Conservation (phyloP, 2,888 invertebrate species). For the Chelonus formosanus region DNA sequence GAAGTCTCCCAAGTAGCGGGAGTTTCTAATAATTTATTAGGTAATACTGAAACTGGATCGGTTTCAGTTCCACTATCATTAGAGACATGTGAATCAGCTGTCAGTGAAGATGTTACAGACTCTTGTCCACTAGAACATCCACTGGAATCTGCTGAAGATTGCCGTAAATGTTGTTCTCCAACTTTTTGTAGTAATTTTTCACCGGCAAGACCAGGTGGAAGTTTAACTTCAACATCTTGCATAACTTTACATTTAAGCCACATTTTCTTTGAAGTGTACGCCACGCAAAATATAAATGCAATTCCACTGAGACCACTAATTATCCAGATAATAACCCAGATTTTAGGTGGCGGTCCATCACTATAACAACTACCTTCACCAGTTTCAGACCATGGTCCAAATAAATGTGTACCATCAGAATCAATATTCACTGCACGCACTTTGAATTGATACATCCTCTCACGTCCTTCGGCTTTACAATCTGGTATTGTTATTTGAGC, state of each 20-base stretch:
- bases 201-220: slow-evolving; percentile 72
- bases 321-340: slow-evolving; percentile 55
- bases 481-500: slow-evolving; percentile 58
- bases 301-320: slow-evolving; percentile 49
- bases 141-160: slow-evolving; percentile 67
- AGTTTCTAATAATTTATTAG: slow-evolving; percentile 55
- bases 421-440: slow-evolving; percentile 64
- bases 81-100: slow-evolving; percentile 67
- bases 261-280: slow-evolving; percentile 62
- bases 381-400: slow-evolving; percentile 64
- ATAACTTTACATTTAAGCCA: slow-evolving; percentile 72
- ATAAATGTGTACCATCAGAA: slow-evolving; percentile 48
- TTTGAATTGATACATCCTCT: slow-evolving; percentile 55
- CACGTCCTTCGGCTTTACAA: slow-evolving; percentile 56
- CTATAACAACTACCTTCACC: slow-evolving; percentile 63
- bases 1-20: slow-evolving; percentile 57
- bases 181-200: slow-evolving; percentile 62
- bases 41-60: slow-evolving; percentile 53
- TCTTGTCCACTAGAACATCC: slow-evolving; percentile 70
- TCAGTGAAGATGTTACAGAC: slow-evolving; percentile 68
- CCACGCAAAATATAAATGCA: slow-evolving; percentile 51
- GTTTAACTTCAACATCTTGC: slow-evolving; percentile 74
- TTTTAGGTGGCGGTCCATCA: slow-evolving; percentile 55
- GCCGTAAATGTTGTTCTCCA: slow-evolving; percentile 60
- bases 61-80: slow-evolving; percentile 63